A percentile compares a stretch with the other conserved stretches of the same genome.
Conservation (phyloP, 2,888 invertebrate species). For the Nebria brevicollis region DNA sequence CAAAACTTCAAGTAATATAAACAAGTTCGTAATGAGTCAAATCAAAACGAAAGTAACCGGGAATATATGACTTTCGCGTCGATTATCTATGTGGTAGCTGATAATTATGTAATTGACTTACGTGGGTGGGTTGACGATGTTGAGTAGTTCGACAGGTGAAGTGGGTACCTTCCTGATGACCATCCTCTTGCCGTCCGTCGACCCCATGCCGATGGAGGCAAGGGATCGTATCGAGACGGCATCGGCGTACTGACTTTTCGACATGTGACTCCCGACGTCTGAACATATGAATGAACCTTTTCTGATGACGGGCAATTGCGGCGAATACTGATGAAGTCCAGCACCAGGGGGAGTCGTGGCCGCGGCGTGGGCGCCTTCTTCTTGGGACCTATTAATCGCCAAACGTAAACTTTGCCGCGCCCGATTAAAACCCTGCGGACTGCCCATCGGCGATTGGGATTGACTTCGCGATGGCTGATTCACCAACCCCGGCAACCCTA, state of each 20-base stretch:
- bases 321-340: constrained; percentile 58
- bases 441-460: constrained; percentile 1
- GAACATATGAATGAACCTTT: constrained; percentile 68
- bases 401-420: not conserved
- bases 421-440: not conserved
- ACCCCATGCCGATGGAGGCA: constrained; percentile 88
- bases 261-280: constrained; percentile 68
- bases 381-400: constrained; percentile 21
- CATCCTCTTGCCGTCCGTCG: constrained; percentile 87
- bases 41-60: not conserved
- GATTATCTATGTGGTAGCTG: not conserved
- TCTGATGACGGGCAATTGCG: constrained; percentile 51
- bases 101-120: constrained; percentile 64
- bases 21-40: not conserved
- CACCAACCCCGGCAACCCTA: constrained; percentile 29
- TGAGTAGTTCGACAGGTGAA: constrained; percentile 86
- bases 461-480: constrained; percentile 9
- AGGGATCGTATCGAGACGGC: constrained; percentile 81
- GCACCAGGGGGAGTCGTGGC: constrained; percentile 17
- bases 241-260: constrained; percentile 67
- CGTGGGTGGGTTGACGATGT: constrained; percentile 85
- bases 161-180: constrained; percentile 86
- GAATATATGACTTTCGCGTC: too few relatives aligned
- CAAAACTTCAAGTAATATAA: not conserved
- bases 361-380: constrained; percentile 37